These are phyloP conservation scores for Blastobasis lacticolella DNA, from an alignment of 2,888 invertebrate genomes.

Conservation along the genomic window DNA sequence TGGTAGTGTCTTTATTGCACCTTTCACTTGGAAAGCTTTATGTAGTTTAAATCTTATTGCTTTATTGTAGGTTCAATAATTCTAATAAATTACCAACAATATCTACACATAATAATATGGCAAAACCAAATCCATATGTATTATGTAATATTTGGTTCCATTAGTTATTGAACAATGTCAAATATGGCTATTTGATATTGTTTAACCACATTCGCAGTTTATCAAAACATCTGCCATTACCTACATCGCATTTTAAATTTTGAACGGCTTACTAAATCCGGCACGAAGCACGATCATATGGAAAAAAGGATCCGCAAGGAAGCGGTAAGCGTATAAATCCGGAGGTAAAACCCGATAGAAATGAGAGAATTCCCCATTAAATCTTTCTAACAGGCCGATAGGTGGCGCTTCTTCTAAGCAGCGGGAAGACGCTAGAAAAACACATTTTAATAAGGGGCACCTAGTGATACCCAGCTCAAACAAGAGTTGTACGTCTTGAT, in stretches of 20 bases:
- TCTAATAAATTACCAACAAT: no score
- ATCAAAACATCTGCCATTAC: no score
- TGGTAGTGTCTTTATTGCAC: no score
- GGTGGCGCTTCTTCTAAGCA: conserved; percentile 54
- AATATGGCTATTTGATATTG: no score
- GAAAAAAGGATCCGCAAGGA: conserved; percentile 47
- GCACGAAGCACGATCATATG: conserved; percentile 50
- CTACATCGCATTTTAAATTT: conserved; percentile 3
- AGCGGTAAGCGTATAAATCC: conserved; percentile 51
- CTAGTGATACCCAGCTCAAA: conserved; percentile 11
- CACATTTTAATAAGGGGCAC: conserved; percentile 60
- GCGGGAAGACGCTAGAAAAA: conserved; percentile 45
- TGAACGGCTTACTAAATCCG: conserved; percentile 35
- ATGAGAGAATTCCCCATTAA: conserved; percentile 63
- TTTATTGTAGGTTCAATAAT: no score
- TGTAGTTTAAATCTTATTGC: no score
- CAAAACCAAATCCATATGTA: no score
- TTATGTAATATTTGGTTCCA: no score
- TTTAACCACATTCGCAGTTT: no score
- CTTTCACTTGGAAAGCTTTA: no score
- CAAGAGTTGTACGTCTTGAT: conserved; percentile 25
- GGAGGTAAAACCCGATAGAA: conserved; percentile 63
- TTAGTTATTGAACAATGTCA: no score
- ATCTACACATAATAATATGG: no score
- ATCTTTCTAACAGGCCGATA: conserved; percentile 59